Percentiles rank a stretch among this genome's conserved stretches.
Conservation (phyloP, 2,888 invertebrate genomes). For the Tiphia femorata region DNA sequence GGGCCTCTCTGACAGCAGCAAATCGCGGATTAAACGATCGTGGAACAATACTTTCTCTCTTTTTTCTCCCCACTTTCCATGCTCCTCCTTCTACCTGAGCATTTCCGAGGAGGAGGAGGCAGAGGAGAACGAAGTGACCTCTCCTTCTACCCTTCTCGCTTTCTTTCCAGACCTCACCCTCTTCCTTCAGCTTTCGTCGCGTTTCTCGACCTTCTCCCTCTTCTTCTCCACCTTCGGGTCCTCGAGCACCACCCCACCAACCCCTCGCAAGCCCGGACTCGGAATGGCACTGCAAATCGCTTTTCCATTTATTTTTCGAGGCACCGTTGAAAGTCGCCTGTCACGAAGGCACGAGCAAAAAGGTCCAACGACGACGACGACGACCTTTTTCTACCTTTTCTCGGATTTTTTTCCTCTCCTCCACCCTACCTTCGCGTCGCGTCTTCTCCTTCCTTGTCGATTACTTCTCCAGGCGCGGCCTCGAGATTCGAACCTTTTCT, state of each 20-base stretch:
- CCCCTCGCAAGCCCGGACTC: neutral
- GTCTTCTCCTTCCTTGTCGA: neutral
- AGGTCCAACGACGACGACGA: too few relatives aligned
- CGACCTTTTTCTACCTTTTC: slow-evolving; percentile 27
- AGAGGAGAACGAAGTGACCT: too few relatives aligned
- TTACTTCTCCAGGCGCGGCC: neutral
- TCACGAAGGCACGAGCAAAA: slow-evolving; percentile 16
- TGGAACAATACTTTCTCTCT: slow-evolving; percentile 23
- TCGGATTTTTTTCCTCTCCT: slow-evolving; percentile 9
- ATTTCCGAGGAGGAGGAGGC: too few relatives aligned
- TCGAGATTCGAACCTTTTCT: neutral
- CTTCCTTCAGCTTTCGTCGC: slow-evolving; percentile 15
- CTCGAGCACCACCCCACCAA: too few relatives aligned
- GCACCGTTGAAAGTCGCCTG: slow-evolving; percentile 24
- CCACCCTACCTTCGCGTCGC: slow-evolving; percentile 3
- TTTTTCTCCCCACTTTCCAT: neutral
- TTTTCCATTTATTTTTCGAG: slow-evolving; percentile 30
- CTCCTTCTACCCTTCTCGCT: too few relatives aligned
- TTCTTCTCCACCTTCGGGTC: slow-evolving; percentile 2
- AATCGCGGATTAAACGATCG: slow-evolving; percentile 41
- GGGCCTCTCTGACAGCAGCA: slow-evolving; percentile 24
- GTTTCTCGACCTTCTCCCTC: neutral
- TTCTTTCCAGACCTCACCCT: too few relatives aligned
- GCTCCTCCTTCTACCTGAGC: too few relatives aligned
- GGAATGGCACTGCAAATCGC: slow-evolving; percentile 32